These are phyloP conservation scores for Balaenoptera acutorostrata DNA, from an alignment of 2,113 vertebrate genomes.

Conservation along the genomic window DNA sequence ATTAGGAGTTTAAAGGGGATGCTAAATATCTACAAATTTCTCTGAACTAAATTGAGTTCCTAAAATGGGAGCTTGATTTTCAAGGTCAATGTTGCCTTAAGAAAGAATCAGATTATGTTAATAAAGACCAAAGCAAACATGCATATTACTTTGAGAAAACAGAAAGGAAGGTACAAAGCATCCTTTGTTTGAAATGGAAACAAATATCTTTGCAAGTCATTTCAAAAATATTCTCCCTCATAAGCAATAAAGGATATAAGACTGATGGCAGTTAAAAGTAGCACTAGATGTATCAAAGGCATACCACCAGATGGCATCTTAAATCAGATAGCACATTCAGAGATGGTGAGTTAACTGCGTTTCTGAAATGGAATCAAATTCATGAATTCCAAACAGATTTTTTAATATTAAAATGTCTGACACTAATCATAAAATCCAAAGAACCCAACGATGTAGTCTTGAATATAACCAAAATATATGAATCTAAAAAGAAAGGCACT, in stretches of 20 bases:
- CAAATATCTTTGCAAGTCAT: background rate
- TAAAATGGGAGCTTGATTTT: background rate
- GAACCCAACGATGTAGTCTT: background rate
- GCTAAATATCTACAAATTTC: background rate
- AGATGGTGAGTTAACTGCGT: background rate
- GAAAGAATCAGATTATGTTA: conserved; percentile 23
- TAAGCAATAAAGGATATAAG: background rate
- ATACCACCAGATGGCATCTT: conserved; percentile 71
- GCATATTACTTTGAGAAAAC: background rate
- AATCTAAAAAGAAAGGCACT: background rate
- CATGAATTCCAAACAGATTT: background rate
- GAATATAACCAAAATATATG: background rate
- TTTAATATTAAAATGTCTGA: conserved; percentile 23
- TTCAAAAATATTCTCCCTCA: background rate
- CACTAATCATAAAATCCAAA: background rate
- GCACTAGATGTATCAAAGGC: background rate
- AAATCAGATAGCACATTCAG: background rate
- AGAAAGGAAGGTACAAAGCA: background rate
- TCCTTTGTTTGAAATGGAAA: background rate
- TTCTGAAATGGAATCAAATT: background rate
- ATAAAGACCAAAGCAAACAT: background rate
- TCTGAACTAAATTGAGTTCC: background rate
- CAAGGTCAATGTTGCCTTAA: background rate
- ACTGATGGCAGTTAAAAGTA: background rate
- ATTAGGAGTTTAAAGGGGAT: background rate